These are phyloP conservation scores for Phortica magna DNA, from an alignment of 2,888 invertebrate genomes.

Conservation along the genomic window DNA sequence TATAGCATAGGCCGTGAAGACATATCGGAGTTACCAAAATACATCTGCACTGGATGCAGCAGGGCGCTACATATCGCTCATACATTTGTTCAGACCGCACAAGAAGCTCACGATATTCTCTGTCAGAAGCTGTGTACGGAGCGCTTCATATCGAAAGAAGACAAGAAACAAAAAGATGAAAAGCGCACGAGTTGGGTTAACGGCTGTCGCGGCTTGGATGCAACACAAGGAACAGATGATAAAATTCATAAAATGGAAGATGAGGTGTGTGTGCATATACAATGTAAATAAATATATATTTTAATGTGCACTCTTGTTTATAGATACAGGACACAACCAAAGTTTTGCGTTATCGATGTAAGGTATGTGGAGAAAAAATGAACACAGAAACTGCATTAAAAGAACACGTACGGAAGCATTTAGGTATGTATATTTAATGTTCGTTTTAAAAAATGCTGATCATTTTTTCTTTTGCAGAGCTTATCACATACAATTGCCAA, in stretches of 20 bases:
- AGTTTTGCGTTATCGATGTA: slow-evolving; percentile 64
- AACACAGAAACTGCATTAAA: slow-evolving; percentile 64
- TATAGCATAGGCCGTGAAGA: slow-evolving; percentile 64
- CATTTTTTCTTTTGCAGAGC: slow-evolving; percentile 49
- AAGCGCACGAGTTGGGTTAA: slow-evolving; percentile 1
- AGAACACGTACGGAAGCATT: slow-evolving; percentile 67
- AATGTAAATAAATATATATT: neutral
- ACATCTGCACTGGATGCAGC: slow-evolving; percentile 67
- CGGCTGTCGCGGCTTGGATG: neutral
- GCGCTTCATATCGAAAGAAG: slow-evolving; percentile 31
- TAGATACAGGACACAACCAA: slow-evolving; percentile 9
- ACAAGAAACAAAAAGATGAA: neutral
- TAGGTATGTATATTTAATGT: slow-evolving; percentile 55
- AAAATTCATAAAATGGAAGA: too few relatives aligned
- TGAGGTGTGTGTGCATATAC: neutral
- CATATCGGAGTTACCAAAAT: slow-evolving; percentile 58
- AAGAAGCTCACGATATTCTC: slow-evolving; percentile 69
- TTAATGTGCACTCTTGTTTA: neutral
- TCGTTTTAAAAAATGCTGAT: neutral
- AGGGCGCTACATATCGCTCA: slow-evolving; percentile 68
- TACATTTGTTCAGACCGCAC: slow-evolving; percentile 66
- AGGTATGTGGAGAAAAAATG: slow-evolving; percentile 65
- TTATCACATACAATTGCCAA: slow-evolving; percentile 62
- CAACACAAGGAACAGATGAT: too few relatives aligned
- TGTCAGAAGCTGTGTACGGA: slow-evolving; percentile 56